Percentiles rank a stretch among this genome's conserved stretches.
phyloP scores from a whole-genome alignment of 2,888 invertebrate genomes.

The Uloborus plumipes region DNA sequence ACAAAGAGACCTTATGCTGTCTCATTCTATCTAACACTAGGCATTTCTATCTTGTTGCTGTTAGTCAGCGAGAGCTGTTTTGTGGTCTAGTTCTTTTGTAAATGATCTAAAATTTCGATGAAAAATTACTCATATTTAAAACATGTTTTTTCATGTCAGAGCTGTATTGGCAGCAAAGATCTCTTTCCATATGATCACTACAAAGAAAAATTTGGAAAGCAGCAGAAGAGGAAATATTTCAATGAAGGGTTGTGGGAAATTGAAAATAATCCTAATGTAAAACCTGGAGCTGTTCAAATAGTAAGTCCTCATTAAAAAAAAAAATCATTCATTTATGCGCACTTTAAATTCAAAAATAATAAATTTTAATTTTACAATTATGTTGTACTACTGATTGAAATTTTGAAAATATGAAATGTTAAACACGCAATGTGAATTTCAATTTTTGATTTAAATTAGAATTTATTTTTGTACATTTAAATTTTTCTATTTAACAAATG shows the following conservation, averaged over 20 bases:
- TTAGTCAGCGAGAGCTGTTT: no score
- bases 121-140: not conserved
- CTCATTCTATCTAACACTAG: no score
- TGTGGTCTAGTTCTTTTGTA: no score
- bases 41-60: no score
- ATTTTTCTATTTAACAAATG: no score
- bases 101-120: not conserved
- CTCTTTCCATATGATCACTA: conserved; percentile 85
- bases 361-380: not conserved
- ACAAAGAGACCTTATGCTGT: no score
- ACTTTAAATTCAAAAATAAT: not conserved
- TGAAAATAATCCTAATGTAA: conserved; percentile 77
- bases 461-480: no score
- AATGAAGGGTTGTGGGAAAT: conserved; percentile 91
- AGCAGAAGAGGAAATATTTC: conserved; percentile 84
- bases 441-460: no score
- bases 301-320: conserved; percentile 36
- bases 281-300: conserved; percentile 51
- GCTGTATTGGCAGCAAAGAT: conserved; percentile 85
- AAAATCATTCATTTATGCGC: not conserved
- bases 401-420: not conserved
- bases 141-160: conserved; percentile 70
- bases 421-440: no score
- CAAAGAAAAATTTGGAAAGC: conserved; percentile 84
- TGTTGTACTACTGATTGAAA: not conserved